Conservation (phyloP, 2,113 vertebrate species). For the Sorex araneus region DNA sequence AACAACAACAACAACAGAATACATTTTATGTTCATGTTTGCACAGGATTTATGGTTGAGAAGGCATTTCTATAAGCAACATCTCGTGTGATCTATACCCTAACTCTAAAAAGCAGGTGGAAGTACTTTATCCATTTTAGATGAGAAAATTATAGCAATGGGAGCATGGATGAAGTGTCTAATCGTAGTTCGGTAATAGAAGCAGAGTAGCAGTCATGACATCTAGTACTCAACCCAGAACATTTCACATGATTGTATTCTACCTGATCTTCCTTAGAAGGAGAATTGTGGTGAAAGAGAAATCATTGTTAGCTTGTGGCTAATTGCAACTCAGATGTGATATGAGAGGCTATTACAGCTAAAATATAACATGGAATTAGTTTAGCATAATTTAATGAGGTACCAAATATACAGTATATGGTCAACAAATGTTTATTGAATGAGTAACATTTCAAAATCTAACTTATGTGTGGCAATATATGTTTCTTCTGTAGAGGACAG, state of each 20-base stretch:
- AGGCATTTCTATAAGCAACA: not conserved
- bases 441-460: constrained; percentile 13
- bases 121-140: not conserved
- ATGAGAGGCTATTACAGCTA: not conserved
- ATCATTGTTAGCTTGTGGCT: not conserved
- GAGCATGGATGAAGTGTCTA: not conserved
- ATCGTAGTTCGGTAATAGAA: not conserved
- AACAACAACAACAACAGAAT: too few relatives aligned
- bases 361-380: not conserved
- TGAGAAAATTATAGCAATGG: not conserved
- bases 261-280: not conserved
- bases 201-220: not conserved
- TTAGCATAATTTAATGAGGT: constrained; percentile 42
- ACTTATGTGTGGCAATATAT: not conserved
- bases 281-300: not conserved
- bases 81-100: not conserved
- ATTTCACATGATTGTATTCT: not conserved
- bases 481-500: not conserved
- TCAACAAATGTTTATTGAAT: constrained; percentile 22
- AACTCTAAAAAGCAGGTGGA: constrained; percentile 15
- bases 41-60: not conserved
- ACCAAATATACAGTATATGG: constrained; percentile 11
- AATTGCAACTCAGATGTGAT: not conserved
- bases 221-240: not conserved
- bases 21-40: not conserved